A percentile compares a stretch with the other conserved stretches of the same genome.
These are phyloP conservation scores for Nymphalis polychloros DNA, from an alignment of 2,888 invertebrate species.

Conservation along the genomic window DNA sequence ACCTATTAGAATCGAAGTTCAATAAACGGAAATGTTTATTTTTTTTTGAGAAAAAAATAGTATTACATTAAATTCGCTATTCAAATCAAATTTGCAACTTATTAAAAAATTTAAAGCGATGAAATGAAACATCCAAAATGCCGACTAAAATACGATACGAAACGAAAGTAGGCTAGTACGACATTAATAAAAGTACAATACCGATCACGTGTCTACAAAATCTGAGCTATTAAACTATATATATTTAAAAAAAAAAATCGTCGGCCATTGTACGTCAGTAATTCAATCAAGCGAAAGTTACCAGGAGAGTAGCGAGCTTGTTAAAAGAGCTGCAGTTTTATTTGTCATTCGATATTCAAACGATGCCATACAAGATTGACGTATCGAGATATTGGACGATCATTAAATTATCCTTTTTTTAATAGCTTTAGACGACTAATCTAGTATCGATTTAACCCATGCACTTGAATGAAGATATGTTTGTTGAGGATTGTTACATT, in stretches of 20 bases:
- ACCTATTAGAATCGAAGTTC: slow-evolving; percentile 11
- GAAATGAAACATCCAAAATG: slow-evolving; percentile 18
- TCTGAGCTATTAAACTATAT: slow-evolving; percentile 74
- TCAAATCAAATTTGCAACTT: slow-evolving; percentile 1
- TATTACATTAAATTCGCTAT: neutral
- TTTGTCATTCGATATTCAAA: slow-evolving; percentile 19
- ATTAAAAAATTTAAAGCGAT: slow-evolving; percentile 7
- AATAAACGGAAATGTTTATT: neutral
- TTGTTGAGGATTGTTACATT: too few species aligned
- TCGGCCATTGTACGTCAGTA: slow-evolving; percentile 54
- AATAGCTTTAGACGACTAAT: too few species aligned
- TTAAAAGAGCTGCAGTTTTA: slow-evolving; percentile 14
- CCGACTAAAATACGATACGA: slow-evolving; percentile 46
- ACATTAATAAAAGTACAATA: slow-evolving; percentile 65
- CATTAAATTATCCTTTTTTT: too few species aligned
- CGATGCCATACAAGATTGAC: neutral
- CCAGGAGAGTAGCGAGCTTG: slow-evolving; percentile 28
- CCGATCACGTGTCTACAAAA: slow-evolving; percentile 68
- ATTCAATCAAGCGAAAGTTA: slow-evolving; percentile 47
- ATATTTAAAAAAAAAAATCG: slow-evolving; percentile 68
- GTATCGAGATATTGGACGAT: too few species aligned
- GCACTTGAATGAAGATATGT: too few species aligned
- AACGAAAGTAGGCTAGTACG: slow-evolving; percentile 69
- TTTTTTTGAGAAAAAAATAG: neutral
- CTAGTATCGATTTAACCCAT: too few species aligned